Evolutionary conservation across 2,888 invertebrate species (phyloP).

Genomic region (Macrosiphum euphorbiae): DNA sequence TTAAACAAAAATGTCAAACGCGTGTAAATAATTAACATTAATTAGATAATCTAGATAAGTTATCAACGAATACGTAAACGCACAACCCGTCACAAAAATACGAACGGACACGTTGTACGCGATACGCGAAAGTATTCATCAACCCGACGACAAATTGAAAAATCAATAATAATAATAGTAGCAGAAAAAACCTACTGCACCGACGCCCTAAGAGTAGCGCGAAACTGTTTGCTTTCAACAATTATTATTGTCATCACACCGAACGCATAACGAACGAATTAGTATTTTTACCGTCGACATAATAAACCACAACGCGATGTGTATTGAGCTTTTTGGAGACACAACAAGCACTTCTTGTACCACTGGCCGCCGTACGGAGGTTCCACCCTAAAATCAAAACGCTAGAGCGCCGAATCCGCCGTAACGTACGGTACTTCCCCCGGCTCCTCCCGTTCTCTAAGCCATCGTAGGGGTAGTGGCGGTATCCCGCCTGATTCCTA

Average conservation of each 20-base stretch:
- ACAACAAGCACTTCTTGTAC: constrained; percentile 37
- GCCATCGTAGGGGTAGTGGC: neutral
- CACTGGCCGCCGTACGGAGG: constrained; percentile 25
- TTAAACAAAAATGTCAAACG: neutral
- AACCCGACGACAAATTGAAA: neutral
- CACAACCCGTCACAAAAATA: neutral
- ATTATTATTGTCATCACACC: constrained; percentile 11
- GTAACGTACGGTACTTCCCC: constrained; percentile 10
- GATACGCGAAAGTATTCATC: neutral
- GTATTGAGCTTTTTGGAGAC: constrained; percentile 52
- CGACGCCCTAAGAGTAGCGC: neutral
- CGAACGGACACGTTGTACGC: neutral
- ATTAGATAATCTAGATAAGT: constrained; percentile 29
- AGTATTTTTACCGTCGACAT: constrained; percentile 40
- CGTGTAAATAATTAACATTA: constrained; percentile 8
- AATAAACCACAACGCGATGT: constrained; percentile 48
- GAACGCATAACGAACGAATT: constrained; percentile 24
- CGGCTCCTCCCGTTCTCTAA: neutral
- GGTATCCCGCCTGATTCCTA: constrained; percentile 10
- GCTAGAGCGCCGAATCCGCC: constrained; percentile 60
- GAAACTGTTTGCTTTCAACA: constrained; percentile 18
- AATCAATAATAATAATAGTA: constrained; percentile 23
- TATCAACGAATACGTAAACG: constrained; percentile 34
- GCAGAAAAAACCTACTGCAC: neutral
- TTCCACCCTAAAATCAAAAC: constrained; percentile 62